These are phyloP conservation scores for Lepetodrilus schrolli DNA, from an alignment of 2,888 invertebrate genomes.

Conservation along the genomic window DNA sequence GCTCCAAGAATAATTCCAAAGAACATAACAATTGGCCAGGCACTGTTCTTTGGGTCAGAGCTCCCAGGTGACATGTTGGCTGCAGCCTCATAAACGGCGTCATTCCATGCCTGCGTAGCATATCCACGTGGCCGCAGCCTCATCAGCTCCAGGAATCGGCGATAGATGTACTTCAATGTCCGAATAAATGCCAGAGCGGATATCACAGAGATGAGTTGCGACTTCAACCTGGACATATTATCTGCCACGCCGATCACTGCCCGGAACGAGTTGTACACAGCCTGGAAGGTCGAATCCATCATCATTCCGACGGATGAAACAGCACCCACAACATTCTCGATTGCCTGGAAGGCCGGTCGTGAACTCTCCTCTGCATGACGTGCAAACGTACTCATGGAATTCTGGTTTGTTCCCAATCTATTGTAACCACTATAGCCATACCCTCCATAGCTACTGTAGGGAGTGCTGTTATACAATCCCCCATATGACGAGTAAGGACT, in stretches of 20 bases:
- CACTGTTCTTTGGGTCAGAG: conserved; percentile 74
- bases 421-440: conserved; percentile 46
- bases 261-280: conserved; percentile 94
- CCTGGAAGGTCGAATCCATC: conserved; percentile 96
- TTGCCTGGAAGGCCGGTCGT: conserved; percentile 93
- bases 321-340: conserved; percentile 92
- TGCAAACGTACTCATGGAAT: conserved; percentile 78
- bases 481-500: conserved; percentile 44
- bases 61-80: conserved; percentile 63
- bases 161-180: conserved; percentile 86
- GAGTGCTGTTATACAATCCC: conserved; percentile 39
- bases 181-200: conserved; percentile 89
- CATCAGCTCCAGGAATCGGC: conserved; percentile 83
- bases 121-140: conserved; percentile 74
- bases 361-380: conserved; percentile 93
- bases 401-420: conserved; percentile 46
- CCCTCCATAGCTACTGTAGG: conserved; percentile 40
- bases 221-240: conserved; percentile 89
- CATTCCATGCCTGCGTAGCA: conserved; percentile 73
- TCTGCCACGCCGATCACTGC: conserved; percentile 97
- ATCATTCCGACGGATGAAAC: conserved; percentile 96
- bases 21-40: conserved; percentile 94
- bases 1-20: conserved; percentile 91
- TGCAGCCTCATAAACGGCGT: conserved; percentile 60
- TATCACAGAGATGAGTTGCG: conserved; percentile 89